A percentile compares a stretch with the other conserved stretches of the same genome.
Conservation (phyloP, 2,113 vertebrate species). For the Procavia capensis region DNA sequence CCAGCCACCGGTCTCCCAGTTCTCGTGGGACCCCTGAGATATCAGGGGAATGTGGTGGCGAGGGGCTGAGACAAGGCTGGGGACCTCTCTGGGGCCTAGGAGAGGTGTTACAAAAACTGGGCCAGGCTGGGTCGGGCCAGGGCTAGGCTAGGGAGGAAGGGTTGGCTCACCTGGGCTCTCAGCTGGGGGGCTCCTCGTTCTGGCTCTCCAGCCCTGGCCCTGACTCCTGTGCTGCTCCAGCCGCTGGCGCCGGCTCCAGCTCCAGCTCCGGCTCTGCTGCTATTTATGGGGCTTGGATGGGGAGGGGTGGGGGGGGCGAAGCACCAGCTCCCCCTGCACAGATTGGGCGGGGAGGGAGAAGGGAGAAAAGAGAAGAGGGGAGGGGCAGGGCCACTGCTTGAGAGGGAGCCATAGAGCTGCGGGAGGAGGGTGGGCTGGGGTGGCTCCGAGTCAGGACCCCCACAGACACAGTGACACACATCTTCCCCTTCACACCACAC, state of each 20-base stretch:
- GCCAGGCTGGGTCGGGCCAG: neutral
- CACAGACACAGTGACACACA: conserved; percentile 73
- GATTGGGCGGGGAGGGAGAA: conserved; percentile 69
- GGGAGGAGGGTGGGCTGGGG: conserved; percentile 66
- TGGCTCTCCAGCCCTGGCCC: conserved; percentile 59
- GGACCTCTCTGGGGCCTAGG: conserved; percentile 19
- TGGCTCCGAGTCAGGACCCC: conserved; percentile 73
- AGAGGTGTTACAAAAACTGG: conserved; percentile 50
- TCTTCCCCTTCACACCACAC: conserved; percentile 70
- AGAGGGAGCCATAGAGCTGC: conserved; percentile 64
- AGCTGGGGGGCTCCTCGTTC: conserved; percentile 54
- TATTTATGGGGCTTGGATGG: conserved; percentile 83
- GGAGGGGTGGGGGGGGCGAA: conserved; percentile 73
- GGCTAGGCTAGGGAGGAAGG: conserved; percentile 48
- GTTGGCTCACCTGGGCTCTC: conserved; percentile 73
- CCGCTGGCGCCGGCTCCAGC: conserved; percentile 71
- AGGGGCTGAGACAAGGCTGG: conserved; percentile 19
- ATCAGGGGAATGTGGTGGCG: conserved; percentile 8
- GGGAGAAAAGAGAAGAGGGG: conserved; percentile 36
- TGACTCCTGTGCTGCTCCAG: conserved; percentile 76
- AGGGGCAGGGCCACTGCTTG: conserved; percentile 75
- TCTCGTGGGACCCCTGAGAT: neutral
- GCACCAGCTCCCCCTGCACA: conserved; percentile 73
- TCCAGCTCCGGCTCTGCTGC: conserved; percentile 76
- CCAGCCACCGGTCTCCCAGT: conserved; percentile 7